Conservation (phyloP, 2,113 vertebrate species). For the Psilopsiagon aymara region DNA sequence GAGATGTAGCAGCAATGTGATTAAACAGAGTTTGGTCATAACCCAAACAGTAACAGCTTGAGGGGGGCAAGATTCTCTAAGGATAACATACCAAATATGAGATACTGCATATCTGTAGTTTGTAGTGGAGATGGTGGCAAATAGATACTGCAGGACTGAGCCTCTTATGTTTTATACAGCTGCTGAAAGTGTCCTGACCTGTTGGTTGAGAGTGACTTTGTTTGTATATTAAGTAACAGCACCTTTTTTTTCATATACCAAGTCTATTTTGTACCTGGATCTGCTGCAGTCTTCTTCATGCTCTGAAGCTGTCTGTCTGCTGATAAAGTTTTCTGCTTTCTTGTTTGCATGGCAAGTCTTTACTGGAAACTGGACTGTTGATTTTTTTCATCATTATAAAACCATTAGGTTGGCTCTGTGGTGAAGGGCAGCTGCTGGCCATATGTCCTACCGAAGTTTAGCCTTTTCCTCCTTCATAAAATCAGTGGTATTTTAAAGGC, state of each 20-base stretch:
- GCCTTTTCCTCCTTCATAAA: background rate
- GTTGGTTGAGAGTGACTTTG: accelerated
- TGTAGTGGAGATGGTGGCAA: background rate
- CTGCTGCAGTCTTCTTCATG: background rate
- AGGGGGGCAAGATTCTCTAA: background rate
- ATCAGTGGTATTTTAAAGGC: background rate
- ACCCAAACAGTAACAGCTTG: background rate
- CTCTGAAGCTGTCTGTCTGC: background rate
- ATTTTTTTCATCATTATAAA: background rate
- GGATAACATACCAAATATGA: background rate
- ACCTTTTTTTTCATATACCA: background rate
- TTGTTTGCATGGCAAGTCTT: background rate
- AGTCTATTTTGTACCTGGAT: background rate
- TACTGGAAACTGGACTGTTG: background rate
- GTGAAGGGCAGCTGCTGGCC: background rate
- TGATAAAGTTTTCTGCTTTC: background rate
- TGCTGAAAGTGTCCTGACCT: background rate
- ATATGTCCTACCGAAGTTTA: background rate
- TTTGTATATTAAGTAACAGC: background rate
- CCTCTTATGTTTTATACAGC: background rate
- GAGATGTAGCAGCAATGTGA: background rate
- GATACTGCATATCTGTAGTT: background rate
- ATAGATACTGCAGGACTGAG: background rate
- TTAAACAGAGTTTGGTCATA: background rate
- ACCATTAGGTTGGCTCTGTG: background rate